These are phyloP conservation scores for Nemurella pictetii DNA, from an alignment of 2,888 invertebrate genomes.

Conservation along the genomic window DNA sequence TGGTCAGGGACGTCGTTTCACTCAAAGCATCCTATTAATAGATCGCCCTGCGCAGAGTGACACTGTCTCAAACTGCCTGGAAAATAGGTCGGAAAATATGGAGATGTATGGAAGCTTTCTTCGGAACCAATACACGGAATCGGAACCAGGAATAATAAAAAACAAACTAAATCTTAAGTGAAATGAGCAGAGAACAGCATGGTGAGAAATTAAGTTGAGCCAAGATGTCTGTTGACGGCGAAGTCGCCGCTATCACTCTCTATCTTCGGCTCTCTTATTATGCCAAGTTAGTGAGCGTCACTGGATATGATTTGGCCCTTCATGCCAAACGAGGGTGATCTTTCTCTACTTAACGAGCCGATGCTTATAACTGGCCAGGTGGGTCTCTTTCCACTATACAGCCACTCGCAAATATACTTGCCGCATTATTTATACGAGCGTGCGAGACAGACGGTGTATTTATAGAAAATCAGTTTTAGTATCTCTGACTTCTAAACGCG, in stretches of 20 bases:
- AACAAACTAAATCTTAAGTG: too few relatives aligned
- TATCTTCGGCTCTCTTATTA: too few relatives aligned
- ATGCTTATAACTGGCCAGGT: constrained; percentile 2
- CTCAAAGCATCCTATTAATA: not conserved
- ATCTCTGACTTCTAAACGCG: not conserved
- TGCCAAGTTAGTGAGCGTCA: not conserved
- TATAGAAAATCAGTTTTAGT: constrained; percentile 18
- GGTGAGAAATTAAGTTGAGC: too few relatives aligned
- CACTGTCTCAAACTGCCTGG: not conserved
- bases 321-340: not conserved
- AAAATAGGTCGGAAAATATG: not conserved
- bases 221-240: too few relatives aligned
- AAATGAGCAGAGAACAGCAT: too few relatives aligned
- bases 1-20: not conserved
- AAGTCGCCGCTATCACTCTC: too few relatives aligned
- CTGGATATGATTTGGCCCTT: not conserved
- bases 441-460: not conserved
- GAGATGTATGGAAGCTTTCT: too few relatives aligned
- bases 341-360: constrained; percentile 7
- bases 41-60: not conserved
- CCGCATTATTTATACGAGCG: constrained; percentile 9
- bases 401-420: not conserved
- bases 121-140: too few relatives aligned
- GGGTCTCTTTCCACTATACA: not conserved
- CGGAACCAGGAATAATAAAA: too few relatives aligned